A percentile compares a stretch with the other conserved stretches of the same genome.
Evolutionary conservation across 2,888 invertebrate species (phyloP).

Genomic region (Drosophila sordidula): DNA sequence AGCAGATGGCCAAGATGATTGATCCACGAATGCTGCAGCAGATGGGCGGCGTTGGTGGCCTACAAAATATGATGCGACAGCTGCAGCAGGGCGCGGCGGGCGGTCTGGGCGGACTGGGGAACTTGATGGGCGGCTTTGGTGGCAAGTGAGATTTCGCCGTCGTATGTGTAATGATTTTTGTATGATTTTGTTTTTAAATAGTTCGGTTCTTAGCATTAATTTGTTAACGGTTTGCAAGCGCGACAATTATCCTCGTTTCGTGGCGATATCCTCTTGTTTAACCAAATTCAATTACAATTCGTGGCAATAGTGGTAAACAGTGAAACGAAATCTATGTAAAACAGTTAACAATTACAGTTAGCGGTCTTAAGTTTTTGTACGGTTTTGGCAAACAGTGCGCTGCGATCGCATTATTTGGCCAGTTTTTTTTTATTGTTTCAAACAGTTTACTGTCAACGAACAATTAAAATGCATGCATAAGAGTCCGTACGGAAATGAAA

Average conservation of each 20-base stretch:
- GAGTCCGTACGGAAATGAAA: conserved; percentile 35
- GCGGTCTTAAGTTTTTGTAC: conserved; percentile 44
- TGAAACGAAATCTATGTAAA: conserved; percentile 35
- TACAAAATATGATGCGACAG: conserved; percentile 98
- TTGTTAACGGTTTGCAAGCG: conserved; percentile 53
- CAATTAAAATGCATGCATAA: conserved; percentile 47
- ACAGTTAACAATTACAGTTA: conserved; percentile 46
- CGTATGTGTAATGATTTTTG: conserved; percentile 51
- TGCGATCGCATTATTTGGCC: conserved; percentile 18
- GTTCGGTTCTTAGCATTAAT: conserved; percentile 66
- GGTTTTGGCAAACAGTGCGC: conserved; percentile 16
- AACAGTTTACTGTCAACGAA: conserved; percentile 47
- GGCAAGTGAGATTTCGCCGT: conserved; percentile 79
- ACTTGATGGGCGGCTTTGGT: conserved; percentile 87
- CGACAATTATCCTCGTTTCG: conserved; percentile 37
- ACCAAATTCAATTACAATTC: conserved; percentile 43
- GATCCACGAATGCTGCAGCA: conserved; percentile 99
- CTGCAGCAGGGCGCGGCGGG: conserved; percentile 88
- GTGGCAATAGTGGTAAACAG: conserved; percentile 28
- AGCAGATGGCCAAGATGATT: conserved; percentile 99
- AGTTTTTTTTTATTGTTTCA: conserved; percentile 49
- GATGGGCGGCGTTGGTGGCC: conserved; percentile 97
- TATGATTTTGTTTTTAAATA: conserved; percentile 67
- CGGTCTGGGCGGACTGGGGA: conserved; percentile 87
- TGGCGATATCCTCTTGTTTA: conserved; percentile 35